phyloP scores from a whole-genome alignment of 1,140 invertebrate genomes.

The Hirudo medicinalis region DNA sequence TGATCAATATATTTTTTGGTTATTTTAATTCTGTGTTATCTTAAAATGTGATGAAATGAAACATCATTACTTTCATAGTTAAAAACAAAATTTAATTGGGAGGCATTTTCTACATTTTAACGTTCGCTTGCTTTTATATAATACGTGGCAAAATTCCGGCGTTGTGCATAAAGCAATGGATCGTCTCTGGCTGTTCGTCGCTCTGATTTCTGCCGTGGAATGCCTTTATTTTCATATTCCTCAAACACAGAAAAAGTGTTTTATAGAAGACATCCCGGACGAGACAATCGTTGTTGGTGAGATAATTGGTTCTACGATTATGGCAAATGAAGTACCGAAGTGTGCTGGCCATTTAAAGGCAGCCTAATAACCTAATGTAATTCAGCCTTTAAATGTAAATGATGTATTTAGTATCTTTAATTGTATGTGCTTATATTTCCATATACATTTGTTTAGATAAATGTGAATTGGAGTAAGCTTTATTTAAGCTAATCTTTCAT shows the following conservation, averaged over 20 bases:
- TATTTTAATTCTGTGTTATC: too few species aligned
- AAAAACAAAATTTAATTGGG: too few species aligned
- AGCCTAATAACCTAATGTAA: neutral
- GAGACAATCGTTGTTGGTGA: constrained; percentile 94
- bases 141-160: too few species aligned
- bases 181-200: too few species aligned
- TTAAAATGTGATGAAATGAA: too few species aligned
- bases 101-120: too few species aligned
- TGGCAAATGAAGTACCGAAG: neutral
- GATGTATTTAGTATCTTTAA: neutral
- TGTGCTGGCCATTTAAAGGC: neutral
- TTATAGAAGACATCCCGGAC: constrained; percentile 99
- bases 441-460: neutral
- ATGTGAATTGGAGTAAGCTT: neutral
- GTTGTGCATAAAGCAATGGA: too few species aligned
- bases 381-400: neutral
- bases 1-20: too few species aligned
- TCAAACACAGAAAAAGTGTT: constrained; percentile 97
- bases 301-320: constrained; percentile 14
- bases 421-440: neutral
- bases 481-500: neutral
- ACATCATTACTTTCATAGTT: too few species aligned
- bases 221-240: constrained; percentile 90
- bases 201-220: too few species aligned
- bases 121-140: too few species aligned